Evolutionary conservation across 2,888 invertebrate species (phyloP).

Genomic region (Machimus rusticus): DNA sequence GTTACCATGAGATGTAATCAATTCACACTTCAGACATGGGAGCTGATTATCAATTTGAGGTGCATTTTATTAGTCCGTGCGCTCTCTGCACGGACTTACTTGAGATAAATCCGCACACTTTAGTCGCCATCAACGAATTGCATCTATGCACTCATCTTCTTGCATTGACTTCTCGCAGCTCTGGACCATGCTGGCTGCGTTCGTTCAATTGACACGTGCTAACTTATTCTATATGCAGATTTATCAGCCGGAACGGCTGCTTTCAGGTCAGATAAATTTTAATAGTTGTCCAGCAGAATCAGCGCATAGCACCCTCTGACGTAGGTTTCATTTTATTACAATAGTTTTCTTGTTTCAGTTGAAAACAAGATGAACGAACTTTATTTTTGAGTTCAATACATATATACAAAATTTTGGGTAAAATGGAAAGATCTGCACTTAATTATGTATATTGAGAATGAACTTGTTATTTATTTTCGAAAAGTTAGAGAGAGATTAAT

Average conservation of each 20-base stretch:
- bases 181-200: neutral
- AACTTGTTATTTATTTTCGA: too few species aligned
- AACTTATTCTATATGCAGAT: slow-evolving; percentile 43
- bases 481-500: too few species aligned
- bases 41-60: slow-evolving; percentile 47
- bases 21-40: slow-evolving; percentile 41
- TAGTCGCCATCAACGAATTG: neutral
- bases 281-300: slow-evolving; percentile 3
- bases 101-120: slow-evolving; percentile 11
- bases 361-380: neutral
- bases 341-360: neutral
- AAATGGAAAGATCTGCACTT: too few species aligned
- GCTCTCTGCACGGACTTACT: neutral
- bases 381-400: neutral
- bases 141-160: neutral
- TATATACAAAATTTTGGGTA: neutral
- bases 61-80: slow-evolving; percentile 23
- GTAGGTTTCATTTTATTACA: neutral
- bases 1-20: slow-evolving; percentile 39
- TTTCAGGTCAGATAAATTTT: slow-evolving; percentile 46
- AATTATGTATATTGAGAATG: too few species aligned
- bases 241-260: slow-evolving; percentile 45
- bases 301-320: neutral
- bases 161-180: neutral
- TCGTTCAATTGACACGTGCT: slow-evolving; percentile 47